Base-by-base conservation (phyloP, 2,797 vertebrate genomes). In the Novumbra hubbsi region DNA sequence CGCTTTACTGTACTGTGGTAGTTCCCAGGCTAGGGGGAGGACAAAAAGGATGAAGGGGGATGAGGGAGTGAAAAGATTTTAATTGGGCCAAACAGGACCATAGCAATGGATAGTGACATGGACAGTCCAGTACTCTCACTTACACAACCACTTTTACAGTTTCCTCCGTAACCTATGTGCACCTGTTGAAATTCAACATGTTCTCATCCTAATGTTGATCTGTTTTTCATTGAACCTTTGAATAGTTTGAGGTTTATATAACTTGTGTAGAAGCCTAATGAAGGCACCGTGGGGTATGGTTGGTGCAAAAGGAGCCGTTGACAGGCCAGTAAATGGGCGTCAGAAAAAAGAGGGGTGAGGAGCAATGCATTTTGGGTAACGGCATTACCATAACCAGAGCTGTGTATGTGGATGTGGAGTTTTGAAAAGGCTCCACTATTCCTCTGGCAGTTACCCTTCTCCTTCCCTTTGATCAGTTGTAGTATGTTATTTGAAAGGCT, bases 1-100 rank as follows among this genome's bases (percentile, higher is more conserved):
- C 95, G 90, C 78, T 92, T 93, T 70, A 94, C 93, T 0, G 94
- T 94, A 81, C 73, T 79, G 73, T 95, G 93, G 62, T 94, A 95
- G 88, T 94, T 95, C 83, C 93, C 94, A 66, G 95, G 95, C 95
- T 96, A 86, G 48, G 21, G 78, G 41, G 50, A 34, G 5, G 14
- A 62, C 55, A 45, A 72, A 64, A 45, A n/a, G 21, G 34, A 5
- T 16, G 4, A 21, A 72, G n/a, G 41, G 8, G 27, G n/a, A n/a
- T n/a, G n/a, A 28, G n/a, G 34, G 30, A 68, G 34, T 21, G 66
- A 68, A 41, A 41, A 45, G 21, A 24, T 41, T 45, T 38, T 5
- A 41, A 68, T 41, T 41, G 41, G 15, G 1, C n/a, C 16, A 16
- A 27, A 45, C 14, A 27, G 48, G 19, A 52, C 73, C 73, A 66